These are phyloP conservation scores for Malurus melanocephalus DNA, from an alignment of 2,113 vertebrate genomes.

Conservation along the genomic window DNA sequence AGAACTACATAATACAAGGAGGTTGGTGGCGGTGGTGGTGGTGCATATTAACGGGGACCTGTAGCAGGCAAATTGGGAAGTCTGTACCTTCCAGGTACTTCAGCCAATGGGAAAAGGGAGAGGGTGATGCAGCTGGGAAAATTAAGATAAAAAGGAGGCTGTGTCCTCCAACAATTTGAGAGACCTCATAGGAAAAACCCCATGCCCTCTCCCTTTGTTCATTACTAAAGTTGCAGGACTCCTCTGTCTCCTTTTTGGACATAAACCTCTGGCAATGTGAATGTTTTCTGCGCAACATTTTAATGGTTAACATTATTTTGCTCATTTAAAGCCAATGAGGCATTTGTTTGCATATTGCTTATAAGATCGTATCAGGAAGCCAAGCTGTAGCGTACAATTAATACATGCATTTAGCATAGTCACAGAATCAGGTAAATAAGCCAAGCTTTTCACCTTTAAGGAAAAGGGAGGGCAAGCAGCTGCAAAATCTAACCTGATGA, in stretches of 20 bases:
- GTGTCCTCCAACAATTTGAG: background rate
- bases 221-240: background rate
- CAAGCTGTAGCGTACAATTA: no score
- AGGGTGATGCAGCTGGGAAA: background rate
- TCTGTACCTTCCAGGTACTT: background rate
- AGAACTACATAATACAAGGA: background rate
- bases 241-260: background rate
- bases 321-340: background rate
- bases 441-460: background rate
- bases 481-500: background rate
- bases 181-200: background rate
- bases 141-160: background rate
- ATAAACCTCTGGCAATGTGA: no score
- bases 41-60: background rate
- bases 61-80: rapidly evolving
- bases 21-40: rapidly evolving
- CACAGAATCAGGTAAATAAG: background rate
- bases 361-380: background rate
- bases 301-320: background rate
- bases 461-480: background rate
- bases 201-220: background rate
- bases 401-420: background rate
- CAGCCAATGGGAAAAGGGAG: background rate
- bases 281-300: background rate
- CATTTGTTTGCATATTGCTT: background rate